A percentile compares a stretch with the other conserved stretches of the same genome.
Conservation (phyloP, 1,140 invertebrate species). For the Meloidogyne floridensis region DNA sequence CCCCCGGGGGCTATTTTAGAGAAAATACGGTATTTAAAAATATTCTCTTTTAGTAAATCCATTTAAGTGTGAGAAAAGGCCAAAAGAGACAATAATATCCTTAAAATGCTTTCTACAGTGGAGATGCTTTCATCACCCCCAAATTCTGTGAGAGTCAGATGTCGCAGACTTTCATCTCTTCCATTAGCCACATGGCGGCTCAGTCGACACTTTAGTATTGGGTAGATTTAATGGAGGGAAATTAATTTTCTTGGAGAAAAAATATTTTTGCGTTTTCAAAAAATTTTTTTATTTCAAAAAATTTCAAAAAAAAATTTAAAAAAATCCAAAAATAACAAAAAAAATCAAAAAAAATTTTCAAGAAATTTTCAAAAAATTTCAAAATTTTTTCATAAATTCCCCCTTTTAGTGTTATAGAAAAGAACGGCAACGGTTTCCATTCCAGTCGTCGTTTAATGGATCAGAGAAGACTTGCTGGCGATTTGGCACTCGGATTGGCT, state of each 20-base stretch:
- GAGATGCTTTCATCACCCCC: neutral
- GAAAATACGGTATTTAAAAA: too few relatives aligned
- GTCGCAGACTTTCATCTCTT: neutral
- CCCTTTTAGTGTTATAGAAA: neutral
- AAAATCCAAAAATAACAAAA: too few relatives aligned
- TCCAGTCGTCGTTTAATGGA: neutral
- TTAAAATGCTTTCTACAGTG: neutral
- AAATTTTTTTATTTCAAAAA: too few relatives aligned
- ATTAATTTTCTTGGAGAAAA: neutral
- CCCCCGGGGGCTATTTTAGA: too few relatives aligned
- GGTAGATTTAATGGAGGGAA: neutral
- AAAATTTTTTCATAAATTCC: neutral
- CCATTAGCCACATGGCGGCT: neutral
- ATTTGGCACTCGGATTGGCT: neutral
- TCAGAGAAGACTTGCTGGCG: neutral
- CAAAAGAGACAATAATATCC: neutral
- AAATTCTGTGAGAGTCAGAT: neutral
- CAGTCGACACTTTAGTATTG: neutral
- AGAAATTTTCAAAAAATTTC: too few relatives aligned
- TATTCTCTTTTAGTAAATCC: too few relatives aligned
- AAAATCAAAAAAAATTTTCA: too few relatives aligned
- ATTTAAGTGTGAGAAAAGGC: too few relatives aligned
- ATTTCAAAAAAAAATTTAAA: too few relatives aligned
- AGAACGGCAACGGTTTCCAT: neutral
- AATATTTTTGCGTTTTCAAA: too few relatives aligned